A percentile compares a stretch with the other conserved stretches of the same genome.
Evolutionary conservation across 2,113 vertebrate genomes (phyloP).

Genomic region (Pomatostomus ruficeps): DNA sequence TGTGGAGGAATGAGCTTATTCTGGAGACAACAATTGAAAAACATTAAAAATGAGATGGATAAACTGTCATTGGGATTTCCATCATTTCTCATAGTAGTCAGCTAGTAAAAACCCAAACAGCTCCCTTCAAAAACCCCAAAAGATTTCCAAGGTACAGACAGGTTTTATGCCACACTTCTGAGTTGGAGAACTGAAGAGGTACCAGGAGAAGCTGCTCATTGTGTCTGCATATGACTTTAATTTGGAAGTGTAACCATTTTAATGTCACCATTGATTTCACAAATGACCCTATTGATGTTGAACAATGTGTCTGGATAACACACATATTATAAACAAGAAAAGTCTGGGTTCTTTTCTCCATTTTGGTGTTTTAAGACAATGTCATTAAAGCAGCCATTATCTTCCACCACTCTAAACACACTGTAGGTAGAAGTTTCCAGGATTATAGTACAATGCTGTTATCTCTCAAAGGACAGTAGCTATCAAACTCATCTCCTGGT

Average conservation of each 20-base stretch:
- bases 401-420: not conserved
- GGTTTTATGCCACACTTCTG: not conserved
- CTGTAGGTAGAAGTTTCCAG: not conserved
- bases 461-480: not conserved
- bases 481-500: not conserved
- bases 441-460: not conserved
- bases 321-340: not conserved
- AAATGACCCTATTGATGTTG: not conserved
- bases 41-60: not conserved
- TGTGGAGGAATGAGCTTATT: not conserved
- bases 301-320: not conserved
- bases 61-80: not conserved
- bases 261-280: not conserved
- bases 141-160: not conserved
- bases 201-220: not conserved
- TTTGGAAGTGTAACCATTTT: not conserved
- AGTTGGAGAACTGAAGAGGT: not conserved
- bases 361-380: not conserved
- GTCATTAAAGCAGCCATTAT: not conserved
- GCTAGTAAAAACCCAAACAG: not conserved
- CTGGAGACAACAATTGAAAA: not conserved
- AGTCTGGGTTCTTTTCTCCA: accelerated
- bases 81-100: not conserved
- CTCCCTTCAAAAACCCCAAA: not conserved
- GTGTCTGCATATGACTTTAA: not conserved